Percentiles rank a stretch among this genome's conserved stretches.
Evolutionary conservation across 1,140 invertebrate species (phyloP).

Genomic region (Hycleus phaleratus): DNA sequence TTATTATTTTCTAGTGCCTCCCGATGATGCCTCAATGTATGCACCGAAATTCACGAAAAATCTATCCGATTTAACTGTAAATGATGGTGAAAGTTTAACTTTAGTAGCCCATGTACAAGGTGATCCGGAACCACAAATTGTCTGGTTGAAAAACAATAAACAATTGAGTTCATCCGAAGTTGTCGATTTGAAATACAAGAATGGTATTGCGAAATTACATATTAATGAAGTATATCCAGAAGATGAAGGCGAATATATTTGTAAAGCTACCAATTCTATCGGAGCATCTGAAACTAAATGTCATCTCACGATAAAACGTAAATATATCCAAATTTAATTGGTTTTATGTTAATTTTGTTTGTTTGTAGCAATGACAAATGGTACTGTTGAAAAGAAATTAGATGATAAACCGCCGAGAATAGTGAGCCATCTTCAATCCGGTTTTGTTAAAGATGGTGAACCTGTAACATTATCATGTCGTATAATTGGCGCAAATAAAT

Average conservation of each 20-base stretch:
- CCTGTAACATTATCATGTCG: constrained; percentile 75
- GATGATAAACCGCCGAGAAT: constrained; percentile 71
- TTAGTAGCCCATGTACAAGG: constrained; percentile 74
- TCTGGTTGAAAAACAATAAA: constrained; percentile 77
- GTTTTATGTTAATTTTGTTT: constrained; percentile 6
- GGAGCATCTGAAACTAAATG: constrained; percentile 75
- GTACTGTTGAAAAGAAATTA: constrained; percentile 41
- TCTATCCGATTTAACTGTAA: constrained; percentile 60
- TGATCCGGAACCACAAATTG: constrained; percentile 84
- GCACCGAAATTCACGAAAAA: constrained; percentile 72
- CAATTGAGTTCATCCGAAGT: constrained; percentile 70
- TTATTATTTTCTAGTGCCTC: constrained; percentile 55
- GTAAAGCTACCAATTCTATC: constrained; percentile 84
- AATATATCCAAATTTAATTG: constrained; percentile 36
- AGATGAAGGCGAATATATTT: constrained; percentile 83
- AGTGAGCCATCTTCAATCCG: constrained; percentile 72
- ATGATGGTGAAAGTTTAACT: constrained; percentile 74
- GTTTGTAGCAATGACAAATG: constrained; percentile 53
- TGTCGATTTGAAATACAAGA: constrained; percentile 85
- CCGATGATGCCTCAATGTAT: constrained; percentile 76
- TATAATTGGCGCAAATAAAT: constrained; percentile 79
- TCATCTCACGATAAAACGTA: constrained; percentile 75
- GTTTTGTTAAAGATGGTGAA: constrained; percentile 79
- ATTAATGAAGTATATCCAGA: constrained; percentile 91
- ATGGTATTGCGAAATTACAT: constrained; percentile 72